A percentile compares a stretch with the other conserved stretches of the same genome.
These are phyloP conservation scores for Eretmocerus hayati DNA, from an alignment of 2,888 invertebrate genomes.

Conservation along the genomic window DNA sequence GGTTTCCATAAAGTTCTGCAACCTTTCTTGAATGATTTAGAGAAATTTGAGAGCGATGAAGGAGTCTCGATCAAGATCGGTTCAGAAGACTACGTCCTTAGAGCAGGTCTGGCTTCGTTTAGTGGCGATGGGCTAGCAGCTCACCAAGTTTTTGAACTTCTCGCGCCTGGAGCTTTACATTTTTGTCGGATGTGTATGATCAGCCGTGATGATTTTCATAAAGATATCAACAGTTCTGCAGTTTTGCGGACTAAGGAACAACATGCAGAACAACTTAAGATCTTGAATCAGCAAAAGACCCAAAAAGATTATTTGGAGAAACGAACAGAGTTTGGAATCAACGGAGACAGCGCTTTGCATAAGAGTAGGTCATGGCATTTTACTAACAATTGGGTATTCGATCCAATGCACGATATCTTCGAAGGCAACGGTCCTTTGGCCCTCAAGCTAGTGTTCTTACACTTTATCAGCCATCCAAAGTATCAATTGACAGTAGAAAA, in stretches of 20 bases:
- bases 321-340: constrained; percentile 1
- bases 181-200: constrained; percentile 7
- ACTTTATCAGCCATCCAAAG: neutral
- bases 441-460: constrained; percentile 18
- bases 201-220: neutral
- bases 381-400: constrained; percentile 8
- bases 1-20: constrained; percentile 4
- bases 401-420: constrained; percentile 20
- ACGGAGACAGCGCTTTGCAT: constrained; percentile 9
- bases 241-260: neutral
- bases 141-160: constrained; percentile 4
- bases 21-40: constrained; percentile 11
- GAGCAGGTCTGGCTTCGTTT: constrained; percentile 10
- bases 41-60: constrained; percentile 9
- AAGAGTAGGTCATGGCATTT: constrained; percentile 7
- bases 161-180: constrained; percentile 4
- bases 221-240: neutral
- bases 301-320: neutral
- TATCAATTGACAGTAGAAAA: constrained; percentile 6
- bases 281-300: too few relatives aligned
- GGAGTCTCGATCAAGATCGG: neutral
- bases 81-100: neutral
- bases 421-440: constrained; percentile 15
- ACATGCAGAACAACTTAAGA: neutral
- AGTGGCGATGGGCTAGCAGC: constrained; percentile 13